Conservation (phyloP, 2,888 invertebrate species). For the Biston stratarius region DNA sequence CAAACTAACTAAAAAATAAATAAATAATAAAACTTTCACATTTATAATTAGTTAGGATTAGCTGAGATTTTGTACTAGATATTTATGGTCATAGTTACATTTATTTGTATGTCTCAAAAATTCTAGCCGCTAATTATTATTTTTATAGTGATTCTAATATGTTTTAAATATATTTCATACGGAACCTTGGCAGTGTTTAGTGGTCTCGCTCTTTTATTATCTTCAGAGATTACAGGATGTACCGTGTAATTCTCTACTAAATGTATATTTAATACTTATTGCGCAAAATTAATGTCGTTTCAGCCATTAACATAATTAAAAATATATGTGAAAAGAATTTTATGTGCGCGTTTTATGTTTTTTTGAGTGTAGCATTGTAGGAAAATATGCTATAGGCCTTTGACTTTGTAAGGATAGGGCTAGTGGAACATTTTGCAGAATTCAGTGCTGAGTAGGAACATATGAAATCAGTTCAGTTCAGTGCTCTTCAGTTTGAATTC, state of each 20-base stretch:
- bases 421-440: no score
- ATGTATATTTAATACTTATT: conserved; percentile 13
- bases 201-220: conserved; percentile 16
- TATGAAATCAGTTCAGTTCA: no score
- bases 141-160: no score
- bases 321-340: conserved; percentile 17
- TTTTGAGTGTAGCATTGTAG: conserved; percentile 9
- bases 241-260: conserved; percentile 18
- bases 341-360: conserved; percentile 7
- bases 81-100: no score
- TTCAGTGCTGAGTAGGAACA: no score
- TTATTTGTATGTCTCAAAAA: no score
- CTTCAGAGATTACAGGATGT: conserved; percentile 19
- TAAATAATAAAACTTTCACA: no score
- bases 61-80: no score
- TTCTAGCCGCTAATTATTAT: no score
- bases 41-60: no score
- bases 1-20: no score
- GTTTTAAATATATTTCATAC: neutral
- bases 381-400: neutral
- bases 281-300: conserved; percentile 21
- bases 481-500: no score
- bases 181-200: neutral
- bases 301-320: conserved; percentile 22
- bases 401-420: neutral